Base-by-base conservation (phyloP, 2,797 vertebrate genomes). In the Todus mexicanus region DNA sequence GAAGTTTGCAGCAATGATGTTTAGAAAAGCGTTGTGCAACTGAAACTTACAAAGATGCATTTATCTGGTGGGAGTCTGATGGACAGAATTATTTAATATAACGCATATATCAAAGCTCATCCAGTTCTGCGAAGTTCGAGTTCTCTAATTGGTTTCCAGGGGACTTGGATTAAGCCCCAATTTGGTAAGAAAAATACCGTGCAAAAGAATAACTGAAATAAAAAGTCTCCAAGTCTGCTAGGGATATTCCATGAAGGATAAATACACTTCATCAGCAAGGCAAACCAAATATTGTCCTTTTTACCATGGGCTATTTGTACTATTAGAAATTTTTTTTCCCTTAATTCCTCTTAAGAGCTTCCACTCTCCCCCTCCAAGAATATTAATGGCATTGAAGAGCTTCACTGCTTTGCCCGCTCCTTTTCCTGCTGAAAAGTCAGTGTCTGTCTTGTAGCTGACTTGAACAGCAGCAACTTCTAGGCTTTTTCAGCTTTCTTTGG, bases 111-210 rank as follows among this genome's bases (percentile, higher is more conserved):
- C 75, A 96, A 84, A 88, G 83, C 63, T 89, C 33, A 70, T 81
- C 33, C 43, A 53, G 77, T 85, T 90, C 65, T 72, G 50, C 40
- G 4, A 50, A 82, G 20, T 43, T 85, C 31, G 14, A 71, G 21
- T 37, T 87, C 73, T 91, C 45, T 89, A 94, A 95, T 85, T 94
- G 79, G 89, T 92, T 94, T 95, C 89, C 59, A 93, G 43, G 87
- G 87, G 87, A 92, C 63, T 85, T 71, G 51, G 63, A 89, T 83
- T 83, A 92, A 83, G 54, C 51, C 21, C 66, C 59, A 53, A 8
- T 53, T 85, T 87, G 82, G 61, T 87, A 93, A 86, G 78, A 83
- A 93, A 93, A 93, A 81, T 23, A 48, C 43, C 4, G 7, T 47
- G 48, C 72, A 89, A 75, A 80, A 85, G 86, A 87, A 45, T 33